These are phyloP conservation scores for Muricea muricata DNA, from an alignment of 92 coral and sea anemone genomes.

Conservation along the genomic window DNA sequence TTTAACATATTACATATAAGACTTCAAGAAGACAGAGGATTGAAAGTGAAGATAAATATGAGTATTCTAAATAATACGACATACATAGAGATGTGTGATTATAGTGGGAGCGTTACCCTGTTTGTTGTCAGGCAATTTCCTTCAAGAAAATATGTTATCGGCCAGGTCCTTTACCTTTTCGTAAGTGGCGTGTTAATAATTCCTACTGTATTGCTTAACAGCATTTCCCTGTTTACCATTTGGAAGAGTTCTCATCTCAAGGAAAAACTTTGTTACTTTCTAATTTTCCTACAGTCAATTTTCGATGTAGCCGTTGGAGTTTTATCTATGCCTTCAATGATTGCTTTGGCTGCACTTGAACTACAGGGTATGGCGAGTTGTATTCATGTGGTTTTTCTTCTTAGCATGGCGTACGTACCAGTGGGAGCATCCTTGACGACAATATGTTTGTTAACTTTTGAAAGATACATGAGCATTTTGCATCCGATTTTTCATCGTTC, in stretches of 20 bases:
- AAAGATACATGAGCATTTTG: slow-evolving; percentile 2
- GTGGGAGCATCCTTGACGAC: neutral
- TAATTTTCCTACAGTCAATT: neutral
- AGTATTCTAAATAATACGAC: too few relatives aligned
- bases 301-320: neutral
- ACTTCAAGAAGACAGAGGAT: too few relatives aligned
- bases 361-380: neutral
- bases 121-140: neutral
- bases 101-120: neutral
- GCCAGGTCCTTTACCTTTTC: neutral
- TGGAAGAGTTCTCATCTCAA: neutral
- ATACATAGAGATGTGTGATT: neutral
- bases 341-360: neutral
- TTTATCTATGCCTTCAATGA: neutral
- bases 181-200: neutral
- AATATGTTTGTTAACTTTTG: neutral
- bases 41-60: too few relatives aligned
- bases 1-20: too few relatives aligned
- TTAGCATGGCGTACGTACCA: neutral
- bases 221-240: neutral
- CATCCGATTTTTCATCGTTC: neutral
- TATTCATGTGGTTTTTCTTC: neutral
- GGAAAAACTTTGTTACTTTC: neutral
- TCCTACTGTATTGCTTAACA: neutral
- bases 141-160: neutral